These are phyloP conservation scores for Psittacula cyanocephala DNA, from an alignment of 2,113 vertebrate genomes.

Conservation along the genomic window DNA sequence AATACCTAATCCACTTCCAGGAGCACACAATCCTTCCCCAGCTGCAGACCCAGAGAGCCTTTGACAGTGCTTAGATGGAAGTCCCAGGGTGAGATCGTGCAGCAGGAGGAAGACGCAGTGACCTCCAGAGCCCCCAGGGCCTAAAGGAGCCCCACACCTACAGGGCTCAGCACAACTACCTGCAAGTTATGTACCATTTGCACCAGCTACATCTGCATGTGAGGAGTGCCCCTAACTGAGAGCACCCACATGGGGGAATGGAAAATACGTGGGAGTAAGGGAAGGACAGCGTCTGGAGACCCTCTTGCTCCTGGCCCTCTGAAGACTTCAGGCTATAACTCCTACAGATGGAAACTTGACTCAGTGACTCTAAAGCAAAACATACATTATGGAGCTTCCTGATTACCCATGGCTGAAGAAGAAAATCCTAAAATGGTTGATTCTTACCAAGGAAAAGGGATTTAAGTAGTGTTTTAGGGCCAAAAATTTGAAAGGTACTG, in stretches of 20 bases:
- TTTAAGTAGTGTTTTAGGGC: background rate
- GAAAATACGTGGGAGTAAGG: background rate
- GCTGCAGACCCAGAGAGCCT: background rate
- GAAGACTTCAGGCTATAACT: background rate
- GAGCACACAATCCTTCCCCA: background rate
- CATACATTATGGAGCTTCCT: background rate
- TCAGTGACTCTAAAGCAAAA: background rate
- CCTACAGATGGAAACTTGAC: background rate
- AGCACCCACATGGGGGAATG: background rate
- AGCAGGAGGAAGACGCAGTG: background rate
- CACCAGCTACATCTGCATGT: background rate
- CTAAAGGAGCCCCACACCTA: background rate
- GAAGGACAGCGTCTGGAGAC: background rate
- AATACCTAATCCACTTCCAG: background rate
- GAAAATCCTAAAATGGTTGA: background rate
- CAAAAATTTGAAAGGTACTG: background rate
- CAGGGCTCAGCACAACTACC: background rate
- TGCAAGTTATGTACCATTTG: background rate
- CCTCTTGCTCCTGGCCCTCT: background rate
- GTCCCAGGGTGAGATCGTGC: accelerated
- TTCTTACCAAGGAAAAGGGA: background rate
- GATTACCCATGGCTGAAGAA: background rate
- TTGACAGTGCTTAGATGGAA: background rate
- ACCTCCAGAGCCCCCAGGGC: background rate
- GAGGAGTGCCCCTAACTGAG: background rate